phyloP scores from a whole-genome alignment of 2,113 vertebrate genomes.

The Nothobranchius kuhntae region DNA sequence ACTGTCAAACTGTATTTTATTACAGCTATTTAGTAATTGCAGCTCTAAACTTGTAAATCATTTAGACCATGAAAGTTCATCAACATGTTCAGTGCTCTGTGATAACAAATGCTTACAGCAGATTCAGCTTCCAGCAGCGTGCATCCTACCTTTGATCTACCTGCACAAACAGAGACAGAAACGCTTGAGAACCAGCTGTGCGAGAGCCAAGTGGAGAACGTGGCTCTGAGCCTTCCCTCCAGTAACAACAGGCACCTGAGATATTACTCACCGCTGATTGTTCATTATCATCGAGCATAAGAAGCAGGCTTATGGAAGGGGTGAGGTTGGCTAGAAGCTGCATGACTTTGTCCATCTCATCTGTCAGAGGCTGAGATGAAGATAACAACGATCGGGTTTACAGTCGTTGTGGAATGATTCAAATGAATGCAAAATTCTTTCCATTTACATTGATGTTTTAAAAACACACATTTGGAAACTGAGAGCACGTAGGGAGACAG shows the following conservation, averaged over 20 bases:
- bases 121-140: conserved; percentile 25
- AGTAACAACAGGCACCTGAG: conserved; percentile 42
- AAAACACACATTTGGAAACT: no score
- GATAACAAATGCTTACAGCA: conserved; percentile 32
- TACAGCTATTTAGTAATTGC: no score
- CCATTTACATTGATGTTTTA: no score
- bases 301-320: conserved; percentile 46
- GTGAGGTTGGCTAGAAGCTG: conserved; percentile 50
- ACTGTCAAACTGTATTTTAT: no score
- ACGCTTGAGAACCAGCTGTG: conserved; percentile 47
- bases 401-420: neutral
- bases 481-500: neutral
- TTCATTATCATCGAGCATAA: conserved; percentile 53
- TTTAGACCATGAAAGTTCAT: conserved; percentile 5
- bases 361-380: conserved; percentile 49
- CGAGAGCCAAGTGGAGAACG: conserved; percentile 46
- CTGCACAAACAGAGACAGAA: conserved; percentile 42
- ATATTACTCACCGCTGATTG: conserved; percentile 64
- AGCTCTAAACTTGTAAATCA: neutral
- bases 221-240: conserved; percentile 45
- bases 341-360: conserved; percentile 41
- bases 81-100: neutral
- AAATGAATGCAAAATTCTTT: neutral
- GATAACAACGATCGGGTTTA: conserved; percentile 7
- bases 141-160: conserved; percentile 29